phyloP scores from a whole-genome alignment of 2,113 vertebrate species.

The Nothocercus julius region DNA sequence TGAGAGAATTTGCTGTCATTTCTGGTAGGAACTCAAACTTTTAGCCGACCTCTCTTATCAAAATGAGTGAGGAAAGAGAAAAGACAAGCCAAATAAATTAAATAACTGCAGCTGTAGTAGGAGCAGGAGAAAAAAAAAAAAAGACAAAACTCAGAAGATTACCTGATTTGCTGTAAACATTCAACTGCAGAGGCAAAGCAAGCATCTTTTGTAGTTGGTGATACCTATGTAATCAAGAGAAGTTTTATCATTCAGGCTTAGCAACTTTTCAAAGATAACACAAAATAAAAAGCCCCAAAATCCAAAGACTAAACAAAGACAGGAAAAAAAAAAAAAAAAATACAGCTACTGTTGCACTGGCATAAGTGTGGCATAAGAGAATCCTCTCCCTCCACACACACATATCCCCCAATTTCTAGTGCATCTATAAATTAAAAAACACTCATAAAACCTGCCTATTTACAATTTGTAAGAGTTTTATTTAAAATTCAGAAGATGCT shows the following conservation, averaged over 20 bases:
- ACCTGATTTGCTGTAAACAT: slow-evolving; percentile 98
- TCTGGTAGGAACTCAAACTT: background rate
- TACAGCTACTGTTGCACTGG: background rate
- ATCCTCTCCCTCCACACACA: too few relatives aligned
- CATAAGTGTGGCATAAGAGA: background rate
- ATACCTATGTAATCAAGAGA: slow-evolving; percentile 77
- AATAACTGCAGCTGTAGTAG: background rate
- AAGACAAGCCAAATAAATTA: background rate
- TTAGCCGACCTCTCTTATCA: background rate
- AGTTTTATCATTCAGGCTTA: background rate
- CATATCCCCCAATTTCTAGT: background rate
- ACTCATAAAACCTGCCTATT: background rate
- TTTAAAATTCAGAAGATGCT: background rate
- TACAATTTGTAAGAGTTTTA: background rate
- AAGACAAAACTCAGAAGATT: slow-evolving; percentile 7
- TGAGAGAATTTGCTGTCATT: background rate
- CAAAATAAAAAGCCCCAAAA: too few relatives aligned
- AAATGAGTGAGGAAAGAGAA: background rate
- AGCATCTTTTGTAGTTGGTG: slow-evolving; percentile 88
- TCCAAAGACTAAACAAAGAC: background rate
- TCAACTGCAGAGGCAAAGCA: slow-evolving; percentile 96
- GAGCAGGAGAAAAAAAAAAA: background rate
- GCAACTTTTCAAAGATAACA: background rate
- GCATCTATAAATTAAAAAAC: background rate
- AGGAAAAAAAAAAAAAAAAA: background rate